Base-by-base conservation (phyloP, 1,140 invertebrate species). In the Marisa cornuarietis region DNA sequence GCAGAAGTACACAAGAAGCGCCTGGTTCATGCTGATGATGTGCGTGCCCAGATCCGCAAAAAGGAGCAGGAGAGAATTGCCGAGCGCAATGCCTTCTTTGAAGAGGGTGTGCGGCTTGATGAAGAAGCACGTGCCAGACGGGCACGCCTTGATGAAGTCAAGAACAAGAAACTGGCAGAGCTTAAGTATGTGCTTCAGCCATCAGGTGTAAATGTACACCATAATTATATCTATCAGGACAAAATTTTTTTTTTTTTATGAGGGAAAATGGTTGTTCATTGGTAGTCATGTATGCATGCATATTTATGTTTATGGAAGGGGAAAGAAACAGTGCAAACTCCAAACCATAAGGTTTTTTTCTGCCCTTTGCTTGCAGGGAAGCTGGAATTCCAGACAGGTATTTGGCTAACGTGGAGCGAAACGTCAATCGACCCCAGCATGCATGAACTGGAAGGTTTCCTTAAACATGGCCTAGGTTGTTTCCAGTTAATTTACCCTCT, bases 341-440 rank as follows among this genome's bases (percentile, higher is more conserved):
- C 20, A 75, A 61, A 9, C 18, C 52, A n/a, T 13, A 11, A 75
- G 2, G n/a, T n/a, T 82, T 72, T 54, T 75, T 69, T 22, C 76
- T 81, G 51, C 73, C 82, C 78, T 74, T 76, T 69, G 71, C 76
- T 85, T 83, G 75, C 85, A 91, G 90, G 81, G 79, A 81, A 79
- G 89, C 88, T 82, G 90, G 90, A 31, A 90, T 91, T 61, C 89
- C 89, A 68, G 89, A 91, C 72, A 91, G 90, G 66, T 89, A 89
- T 79, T 82, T 90, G 79, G 80, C 83, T 49, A 85, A 87, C 81
- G 88, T 90, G 69, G 88, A 90, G 73, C 85, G 88, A 42, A 88
- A 89, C 75, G 82, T 89, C 42, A 84, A 84, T 68, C 83, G 87
- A 72, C 87, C 87, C 71, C 88, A 87, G 74, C 85, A 87, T 22